Evolutionary conservation across 2,113 vertebrate species (phyloP).

Genomic region (Arizona elegans): DNA sequence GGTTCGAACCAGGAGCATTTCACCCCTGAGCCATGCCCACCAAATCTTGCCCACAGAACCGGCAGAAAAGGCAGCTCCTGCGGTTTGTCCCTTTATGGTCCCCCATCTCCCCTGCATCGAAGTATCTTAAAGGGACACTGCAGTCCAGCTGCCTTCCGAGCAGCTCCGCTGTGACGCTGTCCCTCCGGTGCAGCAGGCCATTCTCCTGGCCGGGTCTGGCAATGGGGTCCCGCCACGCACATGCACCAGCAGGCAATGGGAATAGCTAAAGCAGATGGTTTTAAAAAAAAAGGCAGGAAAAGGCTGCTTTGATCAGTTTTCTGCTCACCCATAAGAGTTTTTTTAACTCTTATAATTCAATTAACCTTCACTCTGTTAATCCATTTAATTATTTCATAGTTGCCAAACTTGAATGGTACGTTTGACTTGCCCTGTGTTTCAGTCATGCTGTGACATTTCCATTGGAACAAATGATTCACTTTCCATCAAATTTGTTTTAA

Average conservation of each 20-base stretch:
- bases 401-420: not conserved
- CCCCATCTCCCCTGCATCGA: too few species aligned
- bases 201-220: too few species aligned
- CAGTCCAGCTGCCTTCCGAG: too few species aligned
- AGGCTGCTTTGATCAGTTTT: not conserved
- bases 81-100: too few species aligned
- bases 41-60: too few species aligned
- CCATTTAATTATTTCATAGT: conserved; percentile 5
- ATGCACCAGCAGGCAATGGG: not conserved
- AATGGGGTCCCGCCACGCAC: too few species aligned
- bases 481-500: not conserved
- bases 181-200: too few species aligned
- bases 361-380: conserved; percentile 18
- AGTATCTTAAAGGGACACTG: too few species aligned
- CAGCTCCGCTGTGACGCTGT: too few species aligned
- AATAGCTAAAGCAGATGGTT: not conserved
- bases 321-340: not conserved
- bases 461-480: not conserved
- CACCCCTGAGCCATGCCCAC: too few species aligned
- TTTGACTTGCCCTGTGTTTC: not conserved
- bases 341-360: conserved; percentile 18
- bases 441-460: conserved; percentile 3
- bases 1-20: too few species aligned
- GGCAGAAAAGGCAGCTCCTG: too few species aligned
- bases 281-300: not conserved